These are phyloP conservation scores for Leucophora obtusa DNA, from an alignment of 2,888 invertebrate species.

Conservation along the genomic window DNA sequence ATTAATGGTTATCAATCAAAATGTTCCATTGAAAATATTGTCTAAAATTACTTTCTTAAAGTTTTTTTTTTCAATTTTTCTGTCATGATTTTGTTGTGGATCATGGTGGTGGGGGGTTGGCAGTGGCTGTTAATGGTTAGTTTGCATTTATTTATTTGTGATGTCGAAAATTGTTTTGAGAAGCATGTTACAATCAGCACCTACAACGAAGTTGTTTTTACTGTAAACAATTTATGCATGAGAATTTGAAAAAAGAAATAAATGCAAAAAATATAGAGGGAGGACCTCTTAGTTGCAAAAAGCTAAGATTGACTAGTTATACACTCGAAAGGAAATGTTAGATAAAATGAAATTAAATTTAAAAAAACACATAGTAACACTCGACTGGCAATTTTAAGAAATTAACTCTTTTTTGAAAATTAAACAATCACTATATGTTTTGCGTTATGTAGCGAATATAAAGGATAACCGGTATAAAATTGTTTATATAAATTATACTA, in stretches of 20 bases:
- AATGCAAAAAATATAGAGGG: constrained; percentile 44
- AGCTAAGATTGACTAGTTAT: constrained; percentile 43
- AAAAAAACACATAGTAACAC: not conserved
- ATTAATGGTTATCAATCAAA: constrained; percentile 60
- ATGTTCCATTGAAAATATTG: not conserved
- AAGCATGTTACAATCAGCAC: constrained; percentile 59
- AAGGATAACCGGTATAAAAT: too few relatives aligned
- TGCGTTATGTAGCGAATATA: too few relatives aligned
- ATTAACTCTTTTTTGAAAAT: too few relatives aligned
- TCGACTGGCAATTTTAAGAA: too few relatives aligned
- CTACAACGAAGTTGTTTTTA: constrained; percentile 50
- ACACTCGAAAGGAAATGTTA: constrained; percentile 27
- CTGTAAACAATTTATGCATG: constrained; percentile 39
- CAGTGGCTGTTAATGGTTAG: constrained; percentile 32
- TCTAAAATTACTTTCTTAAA: not conserved
- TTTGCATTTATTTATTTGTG: constrained; percentile 42
- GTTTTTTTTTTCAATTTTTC: constrained; percentile 16
- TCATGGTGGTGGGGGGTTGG: not conserved
- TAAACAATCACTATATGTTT: too few relatives aligned
- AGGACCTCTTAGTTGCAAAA: constrained; percentile 35
- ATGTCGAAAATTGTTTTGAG: constrained; percentile 40
- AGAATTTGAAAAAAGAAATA: constrained; percentile 31
- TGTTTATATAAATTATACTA: too few relatives aligned
- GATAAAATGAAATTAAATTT: not conserved
- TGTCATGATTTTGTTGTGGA: constrained; percentile 47